Conservation (phyloP, 37 sponge, comb jelly and placozoan species). For the Cladorhizidae sp. region DNA sequence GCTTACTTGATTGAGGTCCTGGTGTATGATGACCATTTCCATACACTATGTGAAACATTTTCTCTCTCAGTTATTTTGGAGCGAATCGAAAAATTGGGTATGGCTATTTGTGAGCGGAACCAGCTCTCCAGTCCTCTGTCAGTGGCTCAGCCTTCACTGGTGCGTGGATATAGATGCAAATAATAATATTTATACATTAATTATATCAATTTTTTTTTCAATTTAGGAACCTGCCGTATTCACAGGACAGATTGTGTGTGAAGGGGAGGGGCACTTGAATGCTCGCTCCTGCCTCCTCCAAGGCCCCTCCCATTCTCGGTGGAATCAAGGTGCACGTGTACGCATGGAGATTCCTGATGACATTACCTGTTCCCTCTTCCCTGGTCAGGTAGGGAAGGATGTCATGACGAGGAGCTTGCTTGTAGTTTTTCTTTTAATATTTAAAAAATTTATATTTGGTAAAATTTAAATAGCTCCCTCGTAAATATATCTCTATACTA, state of each 20-base stretch:
- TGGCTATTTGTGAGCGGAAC: conserved; percentile 24
- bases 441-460: too few species aligned
- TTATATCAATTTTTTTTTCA: background rate
- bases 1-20: too few species aligned
- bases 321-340: conserved; percentile 18
- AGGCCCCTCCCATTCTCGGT: conserved; percentile 24
- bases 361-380: conserved; percentile 62
- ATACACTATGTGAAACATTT: too few species aligned
- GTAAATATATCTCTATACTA: too few species aligned
- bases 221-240: conserved; percentile 62
- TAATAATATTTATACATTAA: background rate
- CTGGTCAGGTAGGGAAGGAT: conserved; percentile 77
- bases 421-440: too few species aligned
- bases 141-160: conserved; percentile 39
- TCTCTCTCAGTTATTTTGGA: conserved; percentile 25
- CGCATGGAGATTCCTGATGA: conserved; percentile 50
- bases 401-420: too few species aligned
- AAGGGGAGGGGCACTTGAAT: conserved; percentile 76
- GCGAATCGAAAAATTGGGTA: conserved; percentile 24
- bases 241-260: conserved; percentile 68
- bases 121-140: conserved; percentile 22
- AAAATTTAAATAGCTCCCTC: too few species aligned
- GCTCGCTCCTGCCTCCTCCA: conserved; percentile 65
- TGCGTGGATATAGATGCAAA: background rate
- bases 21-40: too few species aligned